These are phyloP conservation scores for Blennius ocellaris DNA, from an alignment of 2,113 vertebrate genomes.

Conservation along the genomic window DNA sequence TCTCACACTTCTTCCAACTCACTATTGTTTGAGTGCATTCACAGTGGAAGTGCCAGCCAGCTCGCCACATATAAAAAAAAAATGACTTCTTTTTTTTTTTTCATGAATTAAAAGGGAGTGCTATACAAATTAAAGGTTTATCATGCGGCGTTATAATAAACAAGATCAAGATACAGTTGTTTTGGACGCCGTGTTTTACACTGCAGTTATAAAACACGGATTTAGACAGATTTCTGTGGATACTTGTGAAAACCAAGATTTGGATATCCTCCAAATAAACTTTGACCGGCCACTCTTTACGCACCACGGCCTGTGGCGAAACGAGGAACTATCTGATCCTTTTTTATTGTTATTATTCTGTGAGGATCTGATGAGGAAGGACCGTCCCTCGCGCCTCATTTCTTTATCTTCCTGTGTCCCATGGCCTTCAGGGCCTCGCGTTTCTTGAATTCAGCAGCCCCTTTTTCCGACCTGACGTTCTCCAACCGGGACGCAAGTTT, in stretches of 20 bases:
- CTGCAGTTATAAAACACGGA: too few relatives aligned
- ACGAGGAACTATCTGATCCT: neutral
- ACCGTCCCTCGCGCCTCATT: neutral
- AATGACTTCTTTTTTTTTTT: too few relatives aligned
- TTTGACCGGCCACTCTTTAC: conserved; percentile 26
- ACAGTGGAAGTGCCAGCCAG: neutral
- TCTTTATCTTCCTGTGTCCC: neutral
- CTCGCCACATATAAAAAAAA: neutral
- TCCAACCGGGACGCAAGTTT: conserved; percentile 25
- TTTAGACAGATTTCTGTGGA: neutral
- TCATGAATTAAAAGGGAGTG: too few relatives aligned
- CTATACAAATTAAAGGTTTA: too few relatives aligned
- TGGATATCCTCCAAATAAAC: conserved; percentile 45
- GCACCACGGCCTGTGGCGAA: neutral
- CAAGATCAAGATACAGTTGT: neutral
- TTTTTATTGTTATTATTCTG: neutral
- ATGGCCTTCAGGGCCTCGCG: conserved; percentile 49
- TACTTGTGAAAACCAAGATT: neutral
- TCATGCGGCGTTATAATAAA: neutral
- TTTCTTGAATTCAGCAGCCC: conserved; percentile 9
- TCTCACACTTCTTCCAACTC: neutral
- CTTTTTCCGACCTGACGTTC: neutral
- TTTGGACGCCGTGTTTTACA: neutral
- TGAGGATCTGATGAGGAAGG: neutral
- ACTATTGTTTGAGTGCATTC: neutral